Evolutionary conservation across 1,140 invertebrate species (phyloP).

Genomic region (Xylocopa sonorina): DNA sequence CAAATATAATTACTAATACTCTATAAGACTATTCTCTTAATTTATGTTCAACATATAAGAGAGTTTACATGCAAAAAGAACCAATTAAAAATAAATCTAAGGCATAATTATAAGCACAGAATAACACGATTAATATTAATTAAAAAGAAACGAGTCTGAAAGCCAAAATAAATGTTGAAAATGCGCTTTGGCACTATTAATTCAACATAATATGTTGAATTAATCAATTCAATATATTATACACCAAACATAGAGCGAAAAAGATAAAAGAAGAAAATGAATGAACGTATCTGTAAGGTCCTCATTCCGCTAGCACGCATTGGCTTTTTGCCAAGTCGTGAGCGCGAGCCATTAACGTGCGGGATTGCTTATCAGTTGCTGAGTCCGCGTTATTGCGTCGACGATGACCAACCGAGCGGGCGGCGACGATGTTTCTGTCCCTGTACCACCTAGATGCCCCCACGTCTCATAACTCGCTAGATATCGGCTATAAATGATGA

Average conservation of each 20-base stretch:
- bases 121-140: not conserved
- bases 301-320: constrained; percentile 58
- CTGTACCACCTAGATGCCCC: constrained; percentile 59
- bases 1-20: no score
- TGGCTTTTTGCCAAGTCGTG: constrained; percentile 72
- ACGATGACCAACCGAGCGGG: constrained; percentile 69
- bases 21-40: no score
- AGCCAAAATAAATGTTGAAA: not conserved
- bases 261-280: constrained; percentile 31
- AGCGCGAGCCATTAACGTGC: constrained; percentile 71
- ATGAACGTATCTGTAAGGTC: constrained; percentile 46
- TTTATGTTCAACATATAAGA: no score
- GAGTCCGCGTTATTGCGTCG: constrained; percentile 68
- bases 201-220: not conserved
- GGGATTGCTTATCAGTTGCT: constrained; percentile 77
- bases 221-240: not conserved
- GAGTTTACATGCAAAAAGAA: not conserved
- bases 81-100: not conserved
- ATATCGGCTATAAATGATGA: constrained; percentile 63
- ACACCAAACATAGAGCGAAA: not conserved
- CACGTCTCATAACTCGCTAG: constrained; percentile 66
- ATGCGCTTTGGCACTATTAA: not conserved
- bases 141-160: not conserved
- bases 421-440: constrained; percentile 63
- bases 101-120: no score